Base-by-base conservation (phyloP, 2,888 invertebrate genomes). In the Ophraella communa region DNA sequence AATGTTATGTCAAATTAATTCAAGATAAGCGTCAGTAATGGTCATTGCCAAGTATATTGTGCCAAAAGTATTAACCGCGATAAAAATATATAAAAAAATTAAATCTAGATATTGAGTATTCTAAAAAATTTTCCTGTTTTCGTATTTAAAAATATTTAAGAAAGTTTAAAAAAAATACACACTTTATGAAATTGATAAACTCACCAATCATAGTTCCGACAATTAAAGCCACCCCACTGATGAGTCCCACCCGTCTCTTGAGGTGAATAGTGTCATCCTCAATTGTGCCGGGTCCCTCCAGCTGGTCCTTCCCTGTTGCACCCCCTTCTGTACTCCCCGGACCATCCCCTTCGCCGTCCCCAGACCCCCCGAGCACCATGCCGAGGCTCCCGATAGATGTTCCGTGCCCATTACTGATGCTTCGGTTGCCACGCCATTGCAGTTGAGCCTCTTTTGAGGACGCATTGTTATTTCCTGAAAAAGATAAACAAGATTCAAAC, bases 191-290 rank as follows among this genome's bases (percentile, higher is more conserved):
- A n/a, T n/a, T n/a, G n/a, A n/a, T 33, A 35, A 67, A 79, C 86
- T 85, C 82, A 94, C 96, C 96, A 82, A 97, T 96, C 96, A 96
- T 97, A 74, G 96, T 96, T 80, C 96, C 96, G 78, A 96, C 96
- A 87, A 96, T 97, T 91, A 97, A 90, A 91, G 96, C 95, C 89
- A 95, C 94, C 91, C 96, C 96, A 91, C 95, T 95, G 91, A 96
- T 87, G 90, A 96, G 94, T 90, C 96, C 96, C 91, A 97, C 93
- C 92, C 94, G 93, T 92, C 95, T 95, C 94, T 95, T 91, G 94
- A 95, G 94, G 94, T 95, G 93, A 95, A 96, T 89, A 95, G 93
- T 85, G 94, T 95, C 92, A 91, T 94, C 90, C 94, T 89, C 86
- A 93, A 91, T 88, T 95, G 94, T 85, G 92, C 90, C 91, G 91